Evolutionary conservation across 2,113 vertebrate species (phyloP).

Genomic region (Bostrychus sinensis): DNA sequence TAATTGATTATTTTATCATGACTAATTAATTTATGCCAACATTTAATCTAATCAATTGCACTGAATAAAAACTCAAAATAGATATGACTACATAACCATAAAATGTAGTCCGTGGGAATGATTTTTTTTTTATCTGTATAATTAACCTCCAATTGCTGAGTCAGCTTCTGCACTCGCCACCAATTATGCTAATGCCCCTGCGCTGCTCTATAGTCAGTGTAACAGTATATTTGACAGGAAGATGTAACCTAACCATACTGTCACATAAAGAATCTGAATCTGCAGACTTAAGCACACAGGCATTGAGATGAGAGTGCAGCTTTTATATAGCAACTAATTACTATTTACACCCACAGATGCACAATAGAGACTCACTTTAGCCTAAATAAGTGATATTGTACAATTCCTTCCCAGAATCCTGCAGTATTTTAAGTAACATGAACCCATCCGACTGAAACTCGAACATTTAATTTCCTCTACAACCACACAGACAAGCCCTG

Average conservation of each 20-base stretch:
- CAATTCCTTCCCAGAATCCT: slow-evolving; percentile 31
- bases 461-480: slow-evolving; percentile 72
- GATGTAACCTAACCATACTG: not conserved
- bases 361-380: slow-evolving; percentile 13
- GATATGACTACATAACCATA: not conserved
- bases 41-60: too few species aligned
- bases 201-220: not conserved
- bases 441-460: slow-evolving; percentile 46
- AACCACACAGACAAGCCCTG: slow-evolving; percentile 46
- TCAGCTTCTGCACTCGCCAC: not conserved
- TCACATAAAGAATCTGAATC: not conserved
- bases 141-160: not conserved
- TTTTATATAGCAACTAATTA: slow-evolving; percentile 1
- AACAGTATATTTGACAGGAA: not conserved
- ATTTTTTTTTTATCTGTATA: not conserved
- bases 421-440: slow-evolving; percentile 43
- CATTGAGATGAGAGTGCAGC: not conserved
- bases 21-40: too few species aligned
- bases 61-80: not conserved
- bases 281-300: not conserved
- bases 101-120: not conserved
- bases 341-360: slow-evolving; percentile 9
- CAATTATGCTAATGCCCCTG: not conserved
- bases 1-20: too few species aligned
- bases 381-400: slow-evolving; percentile 30